Base-by-base conservation (phyloP, 2,113 vertebrate genomes). In the Baryphthengus martii region DNA sequence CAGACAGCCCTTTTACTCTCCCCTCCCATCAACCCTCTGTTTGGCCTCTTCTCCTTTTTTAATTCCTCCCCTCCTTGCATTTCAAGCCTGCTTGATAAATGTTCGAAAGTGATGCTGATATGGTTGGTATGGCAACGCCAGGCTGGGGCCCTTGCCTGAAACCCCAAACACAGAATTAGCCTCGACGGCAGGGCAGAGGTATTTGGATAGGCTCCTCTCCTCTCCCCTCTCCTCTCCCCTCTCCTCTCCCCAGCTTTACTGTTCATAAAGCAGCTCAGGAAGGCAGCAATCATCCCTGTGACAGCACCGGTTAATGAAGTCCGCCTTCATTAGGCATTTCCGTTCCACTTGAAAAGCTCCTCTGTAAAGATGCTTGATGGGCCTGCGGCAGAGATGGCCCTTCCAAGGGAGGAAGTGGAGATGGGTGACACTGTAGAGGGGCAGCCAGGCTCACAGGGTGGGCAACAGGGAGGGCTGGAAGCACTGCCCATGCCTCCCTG, bases 111-210 rank as follows among this genome's bases (percentile, higher is more conserved):
- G 68, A 95, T 93, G 95, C 95, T 92, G 89, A 89, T 95, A 93
- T 28, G 13, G 96, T 96, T 95, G 96, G 91, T 94, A 97, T 96
- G 94, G 94, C 87, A 95, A 97, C 94, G 20, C 86, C 84, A 91
- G 96, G 89, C 95, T 95, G 91, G 93, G 94, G 93, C 85, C 85
- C 88, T 92, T 25, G 77, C 75, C 90, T 94, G 82, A 95, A 97
- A 96, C 96, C 94, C 95, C 94, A 97, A 97, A 95, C 96, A 96
- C 92, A 92, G 90, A 95, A 96, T 95, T 95, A 95, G 20, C 55
- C 31, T 73, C 15, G 1, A 17, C 5, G 8, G 42, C 23, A 68
- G 13, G 19, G 29, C 49, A 85, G 59, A 42, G 6, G 7, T n/a
- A 40, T 49, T 26, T 33, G 24, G 13, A 13, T 23, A 47, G 18